Percentiles rank a stretch among this genome's conserved stretches.
Conservation (phyloP, 2,113 vertebrate species). For the Salvelinus namaycush region DNA sequence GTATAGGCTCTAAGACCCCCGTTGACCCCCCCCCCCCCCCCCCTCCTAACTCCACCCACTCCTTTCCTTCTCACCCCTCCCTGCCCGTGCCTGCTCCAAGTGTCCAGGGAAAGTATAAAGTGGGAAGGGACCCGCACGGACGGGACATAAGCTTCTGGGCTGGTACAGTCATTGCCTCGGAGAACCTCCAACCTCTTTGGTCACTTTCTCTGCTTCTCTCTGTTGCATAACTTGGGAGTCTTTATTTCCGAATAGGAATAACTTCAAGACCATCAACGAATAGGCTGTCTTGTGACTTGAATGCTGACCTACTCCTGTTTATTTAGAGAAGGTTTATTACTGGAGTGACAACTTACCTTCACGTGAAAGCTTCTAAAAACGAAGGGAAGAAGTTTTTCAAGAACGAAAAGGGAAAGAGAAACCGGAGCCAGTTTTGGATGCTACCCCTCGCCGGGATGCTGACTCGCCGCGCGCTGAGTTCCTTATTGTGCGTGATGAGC, state of each 20-base stretch:
- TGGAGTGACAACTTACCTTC: not conserved
- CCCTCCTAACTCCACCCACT: constrained; percentile 27
- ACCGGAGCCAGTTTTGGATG: not conserved
- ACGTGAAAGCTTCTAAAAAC: not conserved
- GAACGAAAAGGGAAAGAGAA: not conserved
- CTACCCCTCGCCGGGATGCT: constrained; percentile 59
- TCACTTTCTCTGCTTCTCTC: not conserved
- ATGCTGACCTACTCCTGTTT: not conserved
- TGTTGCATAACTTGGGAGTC: not conserved
- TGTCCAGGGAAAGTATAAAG: constrained; percentile 72
- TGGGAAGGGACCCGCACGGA: constrained; percentile 61
- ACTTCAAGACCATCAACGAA: not conserved
- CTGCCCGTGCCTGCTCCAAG: constrained; percentile 44
- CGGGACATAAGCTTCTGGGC: constrained; percentile 60
- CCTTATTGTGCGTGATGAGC: constrained; percentile 63
- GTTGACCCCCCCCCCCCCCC: not conserved
- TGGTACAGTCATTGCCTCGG: constrained; percentile 30
- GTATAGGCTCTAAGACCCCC: no score
- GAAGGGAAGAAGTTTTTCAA: not conserved
- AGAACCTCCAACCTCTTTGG: not conserved
- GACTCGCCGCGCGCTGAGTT: constrained; percentile 47
- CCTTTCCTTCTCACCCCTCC: constrained; percentile 41
- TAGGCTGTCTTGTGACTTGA: not conserved
- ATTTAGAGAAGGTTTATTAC: not conserved
- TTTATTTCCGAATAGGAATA: not conserved